Percentiles rank a stretch among this genome's conserved stretches.
These are phyloP conservation scores for Artibeus jamaicensis DNA, from an alignment of 2,797 vertebrate species.

Conservation along the genomic window DNA sequence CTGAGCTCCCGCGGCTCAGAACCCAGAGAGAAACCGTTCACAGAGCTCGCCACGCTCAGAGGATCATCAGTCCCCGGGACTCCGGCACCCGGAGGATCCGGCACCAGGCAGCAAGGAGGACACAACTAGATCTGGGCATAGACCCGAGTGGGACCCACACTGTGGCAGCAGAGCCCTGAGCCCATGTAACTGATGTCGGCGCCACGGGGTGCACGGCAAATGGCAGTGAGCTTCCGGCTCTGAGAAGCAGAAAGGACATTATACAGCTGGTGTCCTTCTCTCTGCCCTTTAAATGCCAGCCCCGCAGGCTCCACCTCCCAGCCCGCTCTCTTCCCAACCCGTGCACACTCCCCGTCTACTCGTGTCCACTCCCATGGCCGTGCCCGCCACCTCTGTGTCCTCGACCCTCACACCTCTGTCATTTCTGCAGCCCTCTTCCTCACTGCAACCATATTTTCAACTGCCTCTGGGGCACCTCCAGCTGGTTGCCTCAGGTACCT, in stretches of 20 bases:
- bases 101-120: not conserved
- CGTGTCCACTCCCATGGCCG: not conserved
- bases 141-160: not conserved
- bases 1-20: not conserved
- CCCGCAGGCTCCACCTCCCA: not conserved
- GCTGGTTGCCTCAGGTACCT: not conserved
- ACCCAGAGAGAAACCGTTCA: not conserved
- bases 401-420: not conserved
- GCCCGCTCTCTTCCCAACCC: not conserved
- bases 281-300: not conserved
- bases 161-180: not conserved
- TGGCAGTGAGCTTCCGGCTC: not conserved
- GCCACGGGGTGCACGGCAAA: not conserved
- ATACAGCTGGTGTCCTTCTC: not conserved
- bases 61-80: not conserved
- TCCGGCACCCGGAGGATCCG: not conserved
- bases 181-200: rapidly evolving
- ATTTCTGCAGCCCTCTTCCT: too few species aligned
- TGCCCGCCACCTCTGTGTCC: not conserved
- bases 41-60: not conserved
- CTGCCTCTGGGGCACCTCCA: not conserved
- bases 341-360: not conserved
- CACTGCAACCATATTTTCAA: not conserved
- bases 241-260: not conserved
- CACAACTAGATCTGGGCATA: rapidly evolving